Percentiles rank a stretch among this genome's conserved stretches.
Evolutionary conservation across 2,888 invertebrate genomes (phyloP).

Genomic region (Mythimna impura): DNA sequence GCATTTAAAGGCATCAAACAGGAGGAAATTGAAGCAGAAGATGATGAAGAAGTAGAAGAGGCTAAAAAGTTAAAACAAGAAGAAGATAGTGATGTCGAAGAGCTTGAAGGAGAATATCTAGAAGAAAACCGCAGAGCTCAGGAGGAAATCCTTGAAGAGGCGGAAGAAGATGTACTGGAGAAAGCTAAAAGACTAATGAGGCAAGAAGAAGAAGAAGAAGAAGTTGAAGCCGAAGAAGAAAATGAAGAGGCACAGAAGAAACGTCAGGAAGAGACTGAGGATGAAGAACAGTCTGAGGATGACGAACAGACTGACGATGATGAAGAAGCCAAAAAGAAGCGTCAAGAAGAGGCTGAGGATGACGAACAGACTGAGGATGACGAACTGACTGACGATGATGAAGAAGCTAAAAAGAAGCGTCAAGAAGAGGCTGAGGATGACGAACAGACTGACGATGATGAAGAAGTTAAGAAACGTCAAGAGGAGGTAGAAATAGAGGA

Average conservation of each 20-base stretch:
- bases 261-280: conserved; percentile 54
- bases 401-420: conserved; percentile 30
- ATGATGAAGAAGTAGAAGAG: conserved; percentile 48
- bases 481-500: conserved; percentile 54
- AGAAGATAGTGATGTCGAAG: conserved; percentile 47
- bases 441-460: not conserved
- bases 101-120: conserved; percentile 59
- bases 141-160: conserved; percentile 57
- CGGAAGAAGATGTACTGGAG: conserved; percentile 20
- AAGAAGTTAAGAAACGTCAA: conserved; percentile 39
- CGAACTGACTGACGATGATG: not conserved
- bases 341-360: conserved; percentile 10
- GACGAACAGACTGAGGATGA: conserved; percentile 4
- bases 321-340: conserved; percentile 37
- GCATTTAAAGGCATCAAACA: conserved; percentile 62
- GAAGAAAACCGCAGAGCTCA: conserved; percentile 42
- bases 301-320: conserved; percentile 8
- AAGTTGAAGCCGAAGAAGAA: conserved; percentile 50
- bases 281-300: conserved; percentile 47
- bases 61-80: conserved; percentile 51
- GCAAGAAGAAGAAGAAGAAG: conserved; percentile 48
- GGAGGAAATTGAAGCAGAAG: conserved; percentile 61
- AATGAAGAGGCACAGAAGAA: conserved; percentile 41
- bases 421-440: conserved; percentile 29
- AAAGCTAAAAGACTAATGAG: not conserved